Evolutionary conservation across 2,797 vertebrate species (phyloP).

Genomic region (Eulemur coronatus): DNA sequence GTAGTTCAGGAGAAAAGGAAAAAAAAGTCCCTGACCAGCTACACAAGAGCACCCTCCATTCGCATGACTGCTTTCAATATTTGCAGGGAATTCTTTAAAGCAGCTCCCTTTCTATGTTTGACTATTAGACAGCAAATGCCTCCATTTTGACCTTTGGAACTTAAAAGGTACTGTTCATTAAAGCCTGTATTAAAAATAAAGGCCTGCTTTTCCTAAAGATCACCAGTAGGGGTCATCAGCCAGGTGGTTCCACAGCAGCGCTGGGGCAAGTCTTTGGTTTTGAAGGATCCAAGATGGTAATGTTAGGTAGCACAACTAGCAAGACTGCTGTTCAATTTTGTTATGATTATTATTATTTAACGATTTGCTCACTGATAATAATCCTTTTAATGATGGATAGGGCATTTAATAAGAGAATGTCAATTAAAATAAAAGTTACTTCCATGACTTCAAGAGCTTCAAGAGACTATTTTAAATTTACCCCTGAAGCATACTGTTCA

Average conservation of each 20-base stretch:
- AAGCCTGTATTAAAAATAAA: slow-evolving; percentile 86
- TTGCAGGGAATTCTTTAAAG: slow-evolving; percentile 86
- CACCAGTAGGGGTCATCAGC: slow-evolving; percentile 74
- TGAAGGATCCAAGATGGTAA: slow-evolving; percentile 87
- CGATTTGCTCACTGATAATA: slow-evolving; percentile 88
- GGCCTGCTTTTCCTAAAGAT: slow-evolving; percentile 85
- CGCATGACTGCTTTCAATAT: slow-evolving; percentile 87
- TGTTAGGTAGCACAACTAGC: slow-evolving; percentile 83
- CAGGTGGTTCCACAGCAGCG: slow-evolving; percentile 86
- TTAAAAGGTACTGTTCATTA: slow-evolving; percentile 86
- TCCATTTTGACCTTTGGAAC: slow-evolving; percentile 92
- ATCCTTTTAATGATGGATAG: slow-evolving; percentile 84
- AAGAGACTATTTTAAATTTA: slow-evolving; percentile 80
- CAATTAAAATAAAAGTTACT: slow-evolving; percentile 80
- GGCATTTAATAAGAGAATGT: slow-evolving; percentile 80
- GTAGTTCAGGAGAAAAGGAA: slow-evolving; percentile 94
- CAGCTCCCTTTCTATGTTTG: slow-evolving; percentile 85
- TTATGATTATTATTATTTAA: neutral
- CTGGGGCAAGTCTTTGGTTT: slow-evolving; percentile 99
- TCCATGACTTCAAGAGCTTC: slow-evolving; percentile 77
- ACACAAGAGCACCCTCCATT: slow-evolving; percentile 92
- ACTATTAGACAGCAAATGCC: slow-evolving; percentile 88
- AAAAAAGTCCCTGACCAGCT: slow-evolving; percentile 96
- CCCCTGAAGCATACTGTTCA: slow-evolving; percentile 75
- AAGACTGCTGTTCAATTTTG: slow-evolving; percentile 77